Conservation (phyloP, 2,888 invertebrate species). For the Teleogryllus oceanicus region DNA sequence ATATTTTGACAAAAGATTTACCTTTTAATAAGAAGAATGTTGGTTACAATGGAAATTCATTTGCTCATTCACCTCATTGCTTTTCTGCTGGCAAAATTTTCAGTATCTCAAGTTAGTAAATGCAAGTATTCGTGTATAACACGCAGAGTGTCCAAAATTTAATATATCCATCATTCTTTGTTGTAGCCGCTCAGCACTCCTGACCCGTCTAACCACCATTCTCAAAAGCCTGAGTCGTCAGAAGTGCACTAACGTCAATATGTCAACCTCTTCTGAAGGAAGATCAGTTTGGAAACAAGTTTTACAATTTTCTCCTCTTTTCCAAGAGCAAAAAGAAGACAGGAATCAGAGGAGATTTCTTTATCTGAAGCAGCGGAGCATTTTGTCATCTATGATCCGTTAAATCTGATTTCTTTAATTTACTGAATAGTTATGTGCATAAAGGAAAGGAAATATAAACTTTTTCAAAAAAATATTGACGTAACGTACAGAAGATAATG, state of each 20-base stretch:
- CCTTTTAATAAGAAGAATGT: too few species aligned
- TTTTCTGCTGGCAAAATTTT: too few species aligned
- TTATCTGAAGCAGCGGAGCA: constrained; percentile 29
- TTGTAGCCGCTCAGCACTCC: constrained; percentile 76
- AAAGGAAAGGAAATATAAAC: constrained; percentile 20
- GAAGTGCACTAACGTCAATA: constrained; percentile 67
- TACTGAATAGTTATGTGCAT: constrained; percentile 22
- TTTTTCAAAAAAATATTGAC: constrained; percentile 24
- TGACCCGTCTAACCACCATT: constrained; percentile 79
- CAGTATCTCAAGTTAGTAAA: too few species aligned
- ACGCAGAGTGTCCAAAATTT: neutral
- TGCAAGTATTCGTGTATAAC: too few species aligned
- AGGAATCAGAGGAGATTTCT: constrained; percentile 21
- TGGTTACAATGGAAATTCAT: too few species aligned
- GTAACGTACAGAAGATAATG: constrained; percentile 26
- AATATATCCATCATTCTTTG: constrained; percentile 36
- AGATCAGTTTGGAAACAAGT: constrained; percentile 18
- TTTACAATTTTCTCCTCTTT: neutral
- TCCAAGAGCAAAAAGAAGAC: neutral
- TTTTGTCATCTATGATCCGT: constrained; percentile 24
- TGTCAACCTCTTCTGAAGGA: constrained; percentile 18
- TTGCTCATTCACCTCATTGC: too few species aligned
- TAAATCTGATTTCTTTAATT: constrained; percentile 28
- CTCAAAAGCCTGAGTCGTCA: constrained; percentile 74
- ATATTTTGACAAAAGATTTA: too few species aligned